Base-by-base conservation (phyloP, 2,888 invertebrate genomes). In the Pterostichus madidus region DNA sequence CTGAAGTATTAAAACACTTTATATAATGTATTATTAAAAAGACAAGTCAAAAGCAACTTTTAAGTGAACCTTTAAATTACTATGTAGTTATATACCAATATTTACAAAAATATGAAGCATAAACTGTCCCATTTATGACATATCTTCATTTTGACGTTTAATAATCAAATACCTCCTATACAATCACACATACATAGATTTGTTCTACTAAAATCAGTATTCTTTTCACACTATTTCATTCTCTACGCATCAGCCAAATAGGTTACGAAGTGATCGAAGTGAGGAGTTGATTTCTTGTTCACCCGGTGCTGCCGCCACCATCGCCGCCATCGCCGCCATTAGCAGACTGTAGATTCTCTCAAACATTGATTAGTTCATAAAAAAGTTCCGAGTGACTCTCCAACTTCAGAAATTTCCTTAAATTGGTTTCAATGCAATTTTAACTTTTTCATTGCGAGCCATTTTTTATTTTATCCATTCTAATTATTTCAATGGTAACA, bases 331-430 rank as follows among this genome's bases (percentile, higher is more conserved):
- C 35, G 11, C 68, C 44, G 8, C 17, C 56, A 17, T 8, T 17
- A 5, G 15, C 46, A 31, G 46, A 84, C 85, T 84, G 78, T 86
- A 86, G 86, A 86, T 86, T 86, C 87, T 86, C 86, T 85, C 86
- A 86, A 87, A 87, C 88, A 87, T 87, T 88, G 88, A 88, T 88
- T 88, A 87, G 87, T 87, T 87, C 86, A 86, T 86, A 86, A 86
- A 88, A 88, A 88, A 88, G 85, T 87, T 84, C 84, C 86, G 85
- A 88, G 87, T 87, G 87, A 87, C 87, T 86, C 87, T 87, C 86
- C 85, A 86, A 86, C 86, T 87, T 76, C 85, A 86, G 86, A 87
- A 86, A 87, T 87, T 87, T 87, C 85, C 85, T 86, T 87, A 87
- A 87, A 87, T 87, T 86, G 87, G 85, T 86, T 86, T 84, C 86